Conservation (phyloP, 1,140 invertebrate genomes). For the Fragariocoptes setiger region DNA sequence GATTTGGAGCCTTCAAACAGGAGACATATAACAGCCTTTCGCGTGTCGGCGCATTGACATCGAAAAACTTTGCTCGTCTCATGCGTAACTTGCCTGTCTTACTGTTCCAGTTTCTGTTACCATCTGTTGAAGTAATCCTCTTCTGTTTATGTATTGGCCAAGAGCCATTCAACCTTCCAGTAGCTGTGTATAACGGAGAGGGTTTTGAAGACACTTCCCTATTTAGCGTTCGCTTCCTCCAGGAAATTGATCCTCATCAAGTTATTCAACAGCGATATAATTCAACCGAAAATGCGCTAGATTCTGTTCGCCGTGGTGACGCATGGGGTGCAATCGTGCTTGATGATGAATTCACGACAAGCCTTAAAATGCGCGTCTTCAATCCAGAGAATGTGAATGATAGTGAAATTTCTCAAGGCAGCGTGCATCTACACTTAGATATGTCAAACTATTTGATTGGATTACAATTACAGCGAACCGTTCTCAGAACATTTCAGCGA, state of each 20-base stretch:
- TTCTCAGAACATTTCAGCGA: slow-evolving; percentile 8
- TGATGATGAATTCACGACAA: slow-evolving; percentile 5
- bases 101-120: slow-evolving; percentile 52
- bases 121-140: slow-evolving; percentile 57
- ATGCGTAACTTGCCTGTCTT: slow-evolving; percentile 10
- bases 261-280: slow-evolving; percentile 3
- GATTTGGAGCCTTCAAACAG: neutral
- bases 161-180: slow-evolving; percentile 40
- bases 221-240: slow-evolving; percentile 5
- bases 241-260: neutral
- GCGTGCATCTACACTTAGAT: slow-evolving; percentile 4
- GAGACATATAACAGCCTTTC: neutral
- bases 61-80: slow-evolving; percentile 8
- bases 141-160: slow-evolving; percentile 73
- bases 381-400: slow-evolving; percentile 4
- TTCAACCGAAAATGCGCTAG: slow-evolving; percentile 2
- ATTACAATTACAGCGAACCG: slow-evolving; percentile 9
- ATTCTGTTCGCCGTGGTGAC: slow-evolving; percentile 6
- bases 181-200: slow-evolving; percentile 35
- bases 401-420: neutral
- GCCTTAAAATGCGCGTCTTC: slow-evolving; percentile 4
- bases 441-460: slow-evolving; percentile 10
- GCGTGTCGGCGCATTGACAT: slow-evolving; percentile 1
- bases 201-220: neutral
- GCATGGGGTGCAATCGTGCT: slow-evolving; percentile 5